Evolutionary conservation across 2,888 invertebrate species (phyloP), one percentile per base, ranked within the genome.

Genomic region (Monochamus alternatus): DNA sequence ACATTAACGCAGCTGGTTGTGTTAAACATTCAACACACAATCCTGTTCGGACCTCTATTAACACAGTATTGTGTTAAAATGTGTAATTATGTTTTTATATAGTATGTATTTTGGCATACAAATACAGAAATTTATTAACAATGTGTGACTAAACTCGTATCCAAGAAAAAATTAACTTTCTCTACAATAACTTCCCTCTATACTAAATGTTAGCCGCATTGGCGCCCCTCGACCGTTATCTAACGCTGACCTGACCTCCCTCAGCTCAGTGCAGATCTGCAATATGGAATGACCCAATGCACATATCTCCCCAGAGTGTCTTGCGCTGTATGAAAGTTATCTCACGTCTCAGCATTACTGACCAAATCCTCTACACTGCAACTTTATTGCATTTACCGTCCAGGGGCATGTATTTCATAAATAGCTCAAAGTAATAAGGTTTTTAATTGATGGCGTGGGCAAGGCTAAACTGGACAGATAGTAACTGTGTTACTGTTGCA

Each of bases 291-390:
- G 79, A 77, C 79, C 79, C 76, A 71, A 76, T 79, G 75, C 78
- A 80, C 75, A 81, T 81, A 65, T 81, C 80, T 78, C 82, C 78
- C 77, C 75, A 75, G 82, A 77, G 79, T 79, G 70, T 72, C 76
- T 74, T 76, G 78, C 71, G 72, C 80, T 73, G 77, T 74, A 82
- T 80, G 80, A 79, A 83, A 83, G 79, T 81, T 83, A 83, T 82
- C 81, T 81, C 83, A 81, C 83, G 82, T 83, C 74, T 70, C 75
- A 70, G 70, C 64, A 65, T 71, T 78, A 75, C 78, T 79, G 71
- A 52, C 70, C 68, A 58, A 58, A 55, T 31, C 14, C 60, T 60
- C 14, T 60, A 60, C 38, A 31, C 47, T 71, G 71, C 71, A 64
- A 71, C 71, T 60, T 68, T 71, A 71, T 71, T 63, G 71, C 71